A percentile compares a stretch with the other conserved stretches of the same genome.
Conservation (phyloP, 2,888 invertebrate genomes). For the Agonopterix alstromeriana region DNA sequence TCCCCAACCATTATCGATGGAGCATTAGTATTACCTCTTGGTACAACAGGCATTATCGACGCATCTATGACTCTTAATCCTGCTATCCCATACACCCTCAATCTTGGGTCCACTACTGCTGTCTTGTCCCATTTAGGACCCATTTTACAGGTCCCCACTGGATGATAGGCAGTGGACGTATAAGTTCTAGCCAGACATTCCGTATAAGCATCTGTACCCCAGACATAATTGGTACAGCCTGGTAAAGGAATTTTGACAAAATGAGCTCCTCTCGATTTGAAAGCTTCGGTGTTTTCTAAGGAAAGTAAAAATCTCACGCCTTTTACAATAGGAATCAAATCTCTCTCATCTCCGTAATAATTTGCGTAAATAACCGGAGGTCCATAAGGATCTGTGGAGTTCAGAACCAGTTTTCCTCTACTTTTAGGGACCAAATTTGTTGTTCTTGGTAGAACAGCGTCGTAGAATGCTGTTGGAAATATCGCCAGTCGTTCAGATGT, state of each 20-base stretch:
- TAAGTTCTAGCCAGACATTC: constrained; percentile 78
- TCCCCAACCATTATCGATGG: constrained; percentile 89
- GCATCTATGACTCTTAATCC: constrained; percentile 84
- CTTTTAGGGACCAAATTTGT: constrained; percentile 78
- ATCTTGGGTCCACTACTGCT: constrained; percentile 81
- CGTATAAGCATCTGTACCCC: constrained; percentile 80
- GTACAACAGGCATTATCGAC: constrained; percentile 87
- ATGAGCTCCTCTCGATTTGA: constrained; percentile 70
- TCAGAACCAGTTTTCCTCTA: constrained; percentile 78
- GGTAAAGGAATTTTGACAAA: constrained; percentile 71
- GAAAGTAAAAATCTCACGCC: constrained; percentile 76
- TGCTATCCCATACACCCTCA: constrained; percentile 79
- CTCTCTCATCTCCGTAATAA: constrained; percentile 76
- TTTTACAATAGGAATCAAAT: constrained; percentile 75
- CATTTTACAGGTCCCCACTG: constrained; percentile 57
- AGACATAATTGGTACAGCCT: constrained; percentile 72
- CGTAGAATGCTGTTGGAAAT: constrained; percentile 76
- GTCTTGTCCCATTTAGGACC: constrained; percentile 72
- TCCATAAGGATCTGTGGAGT: constrained; percentile 80
- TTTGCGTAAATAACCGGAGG: constrained; percentile 82
- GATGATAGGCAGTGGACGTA: constrained; percentile 67
- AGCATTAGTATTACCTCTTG: constrained; percentile 88
- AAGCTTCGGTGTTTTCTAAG: constrained; percentile 74
- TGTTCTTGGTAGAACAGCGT: constrained; percentile 73
- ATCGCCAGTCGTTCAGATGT: constrained; percentile 30